These are phyloP conservation scores for Chelonus insularis DNA, from an alignment of 1,140 invertebrate genomes.

Conservation along the genomic window DNA sequence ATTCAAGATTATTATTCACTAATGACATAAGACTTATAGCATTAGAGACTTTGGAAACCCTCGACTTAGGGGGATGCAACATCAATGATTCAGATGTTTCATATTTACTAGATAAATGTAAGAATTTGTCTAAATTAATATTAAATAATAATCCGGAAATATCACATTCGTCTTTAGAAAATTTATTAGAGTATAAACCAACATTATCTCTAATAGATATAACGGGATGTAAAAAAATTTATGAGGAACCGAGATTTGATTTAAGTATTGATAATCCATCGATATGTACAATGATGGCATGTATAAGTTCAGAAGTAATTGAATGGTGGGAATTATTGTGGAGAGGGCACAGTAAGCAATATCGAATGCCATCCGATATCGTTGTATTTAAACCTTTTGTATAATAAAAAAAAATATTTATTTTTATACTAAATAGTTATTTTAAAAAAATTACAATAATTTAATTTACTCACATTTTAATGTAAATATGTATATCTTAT, in stretches of 20 bases:
- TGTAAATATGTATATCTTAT: conserved; percentile 51
- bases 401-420: conserved; percentile 25
- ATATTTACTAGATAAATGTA: conserved; percentile 40
- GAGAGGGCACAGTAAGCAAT: conserved; percentile 37
- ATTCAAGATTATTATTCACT: neutral
- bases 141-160: conserved; percentile 49
- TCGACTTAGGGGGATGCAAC: conserved; percentile 49
- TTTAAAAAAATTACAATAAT: conserved; percentile 1
- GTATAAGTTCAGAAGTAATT: conserved; percentile 40
- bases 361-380: conserved; percentile 44
- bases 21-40: conserved; percentile 27
- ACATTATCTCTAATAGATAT: conserved; percentile 45
- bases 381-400: conserved; percentile 42
- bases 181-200: conserved; percentile 42
- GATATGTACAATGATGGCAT: conserved; percentile 45
- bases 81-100: conserved; percentile 45
- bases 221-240: conserved; percentile 44
- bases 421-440: conserved; percentile 26
- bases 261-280: conserved; percentile 41
- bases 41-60: conserved; percentile 42
- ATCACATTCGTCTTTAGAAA: conserved; percentile 39
- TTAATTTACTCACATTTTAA: conserved; percentile 34
- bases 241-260: conserved; percentile 33
- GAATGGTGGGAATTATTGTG: conserved; percentile 48
- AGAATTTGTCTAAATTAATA: conserved; percentile 47